phyloP scores from a whole-genome alignment of 2,797 vertebrate genomes.

The Yasuhikotakia modesta region DNA sequence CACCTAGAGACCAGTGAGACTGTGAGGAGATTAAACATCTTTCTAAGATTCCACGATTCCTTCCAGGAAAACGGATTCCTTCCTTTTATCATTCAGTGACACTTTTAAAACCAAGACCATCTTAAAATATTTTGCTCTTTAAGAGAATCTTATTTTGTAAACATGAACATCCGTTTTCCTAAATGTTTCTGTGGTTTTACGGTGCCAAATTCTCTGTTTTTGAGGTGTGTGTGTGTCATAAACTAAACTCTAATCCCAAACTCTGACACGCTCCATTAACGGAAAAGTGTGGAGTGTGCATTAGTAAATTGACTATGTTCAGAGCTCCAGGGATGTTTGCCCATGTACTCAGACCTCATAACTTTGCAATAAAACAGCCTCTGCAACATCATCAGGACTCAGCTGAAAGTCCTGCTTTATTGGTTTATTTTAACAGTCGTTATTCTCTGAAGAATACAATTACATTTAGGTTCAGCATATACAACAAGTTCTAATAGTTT shows the following conservation, averaged over 20 bases:
- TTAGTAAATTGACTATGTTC: conserved; percentile 14
- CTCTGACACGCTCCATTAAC: conserved; percentile 25
- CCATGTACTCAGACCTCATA: background rate
- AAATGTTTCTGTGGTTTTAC: background rate
- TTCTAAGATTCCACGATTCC: no score
- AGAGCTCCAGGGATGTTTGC: background rate
- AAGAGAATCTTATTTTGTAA: no score
- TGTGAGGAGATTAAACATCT: no score
- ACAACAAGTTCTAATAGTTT: conserved; percentile 36
- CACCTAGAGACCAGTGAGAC: no score
- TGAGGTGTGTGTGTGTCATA: background rate
- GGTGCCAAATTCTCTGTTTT: background rate
- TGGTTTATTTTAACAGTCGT: conserved; percentile 59
- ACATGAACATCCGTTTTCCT: background rate
- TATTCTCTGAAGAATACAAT: conserved; percentile 54
- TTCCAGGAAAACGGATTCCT: no score
- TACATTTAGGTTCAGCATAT: conserved; percentile 47
- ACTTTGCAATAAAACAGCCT: background rate
- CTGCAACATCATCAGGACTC: conserved; percentile 15
- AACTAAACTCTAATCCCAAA: conserved; percentile 20
- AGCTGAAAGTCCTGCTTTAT: conserved; percentile 53
- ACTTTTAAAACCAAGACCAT: no score
- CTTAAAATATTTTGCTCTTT: no score
- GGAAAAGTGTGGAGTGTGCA: conserved; percentile 19
- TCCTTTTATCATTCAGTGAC: no score